Evolutionary conservation across 2,113 vertebrate genomes (phyloP), one percentile per base, ranked within the genome.

Genomic region (Vimba vimba): DNA sequence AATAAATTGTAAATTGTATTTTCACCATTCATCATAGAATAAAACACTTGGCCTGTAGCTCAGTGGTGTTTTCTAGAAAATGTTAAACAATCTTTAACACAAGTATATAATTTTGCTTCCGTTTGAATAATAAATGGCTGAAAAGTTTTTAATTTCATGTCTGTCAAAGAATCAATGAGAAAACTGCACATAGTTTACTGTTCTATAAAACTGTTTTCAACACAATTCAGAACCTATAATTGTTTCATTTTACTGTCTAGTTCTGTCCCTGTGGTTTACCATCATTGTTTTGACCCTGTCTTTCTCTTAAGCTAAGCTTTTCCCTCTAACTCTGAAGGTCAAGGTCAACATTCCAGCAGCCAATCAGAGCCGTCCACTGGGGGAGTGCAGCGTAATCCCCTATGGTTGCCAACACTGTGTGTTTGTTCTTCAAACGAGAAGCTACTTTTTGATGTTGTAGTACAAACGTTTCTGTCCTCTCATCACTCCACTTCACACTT

Each of bases 381-480:
- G 77, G 66, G 85, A 83, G 78, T 59, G 30, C 12, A n/a, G 50
- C 23, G 27, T 77, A 66, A 66, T 90, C 85, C 90, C 85, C 90
- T 84, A 85, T 73, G 89, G 86, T 86, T 90, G 79, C 86, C 50
- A 33, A 79, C 45, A 64, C 82, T 45, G 55, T 50, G n/a, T 85
- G 86, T 85, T 85, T 84, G 66, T 89, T 90, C 86, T 90, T 90
- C 88, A 89, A 91, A 90, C 45, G 79, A 69, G 83, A 80, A 87
- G 66, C 71, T 74, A 25, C 68, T 79, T 82, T 92, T 92, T 94
- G 91, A 94, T 92, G 90, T 94, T 91, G 47, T 82, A 89, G 89
- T 91, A 92, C 87, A 93, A 93, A 94, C 90, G 86, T 85, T 89
- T 77, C 86, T 79, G 39, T 86, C 25, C 78, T 30, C 73, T 47